Percentiles rank a stretch among this genome's conserved stretches.
Conservation (phyloP, 2,797 vertebrate genomes). For the Xenentodon cancila region DNA sequence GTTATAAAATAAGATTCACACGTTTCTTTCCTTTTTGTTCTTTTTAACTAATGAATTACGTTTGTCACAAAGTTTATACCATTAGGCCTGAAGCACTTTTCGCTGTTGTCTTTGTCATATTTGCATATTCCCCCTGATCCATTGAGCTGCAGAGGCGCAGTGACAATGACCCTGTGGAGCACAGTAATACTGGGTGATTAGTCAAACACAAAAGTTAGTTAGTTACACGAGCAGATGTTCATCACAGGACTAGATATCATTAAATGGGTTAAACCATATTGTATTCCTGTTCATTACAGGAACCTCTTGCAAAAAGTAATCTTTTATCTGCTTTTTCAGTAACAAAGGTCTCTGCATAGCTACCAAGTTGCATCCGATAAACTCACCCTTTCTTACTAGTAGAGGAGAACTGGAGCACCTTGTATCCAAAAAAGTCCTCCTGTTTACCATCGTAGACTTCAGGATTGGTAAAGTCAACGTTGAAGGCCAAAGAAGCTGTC, state of each 20-base stretch:
- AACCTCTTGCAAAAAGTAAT: neutral
- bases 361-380: neutral
- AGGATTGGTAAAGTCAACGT: constrained; percentile 46
- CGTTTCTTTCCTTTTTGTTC: neutral
- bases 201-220: neutral
- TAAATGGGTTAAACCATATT: constrained; percentile 5
- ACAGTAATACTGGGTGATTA: neutral
- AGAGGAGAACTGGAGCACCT: constrained; percentile 66
- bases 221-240: neutral
- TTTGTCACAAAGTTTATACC: constrained; percentile 37
- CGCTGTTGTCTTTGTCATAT: neutral
- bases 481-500: constrained; percentile 57
- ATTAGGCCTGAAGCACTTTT: constrained; percentile 33
- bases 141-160: constrained; percentile 78
- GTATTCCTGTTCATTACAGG: fast-evolving
- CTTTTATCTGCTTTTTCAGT: neutral
- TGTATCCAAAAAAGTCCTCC: constrained; percentile 73
- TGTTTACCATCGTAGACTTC: constrained; percentile 11
- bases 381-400: constrained; percentile 60
- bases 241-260: neutral
- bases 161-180: constrained; percentile 76
- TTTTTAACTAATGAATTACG: neutral
- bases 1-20: neutral
- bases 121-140: constrained; percentile 75
- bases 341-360: neutral